Percentiles rank a stretch among this genome's conserved stretches.
These are phyloP conservation scores for Adoxophyes honmai DNA, from an alignment of 1,140 invertebrate genomes.

Conservation along the genomic window DNA sequence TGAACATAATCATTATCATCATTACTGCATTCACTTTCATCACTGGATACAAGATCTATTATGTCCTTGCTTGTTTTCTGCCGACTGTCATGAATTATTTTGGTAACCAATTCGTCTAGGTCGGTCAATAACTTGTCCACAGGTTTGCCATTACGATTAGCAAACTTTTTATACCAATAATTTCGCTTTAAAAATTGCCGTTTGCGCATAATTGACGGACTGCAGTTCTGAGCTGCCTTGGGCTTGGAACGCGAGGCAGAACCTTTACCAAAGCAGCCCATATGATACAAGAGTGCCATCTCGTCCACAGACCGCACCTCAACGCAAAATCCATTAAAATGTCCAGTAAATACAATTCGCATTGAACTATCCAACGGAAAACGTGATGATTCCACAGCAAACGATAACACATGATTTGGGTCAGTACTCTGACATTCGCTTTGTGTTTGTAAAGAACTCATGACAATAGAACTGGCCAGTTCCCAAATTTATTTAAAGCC, in stretches of 20 bases:
- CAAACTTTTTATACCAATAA: constrained; percentile 77
- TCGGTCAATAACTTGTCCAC: constrained; percentile 57
- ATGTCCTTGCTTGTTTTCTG: constrained; percentile 42
- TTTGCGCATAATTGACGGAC: constrained; percentile 72
- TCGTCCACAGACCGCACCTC: constrained; percentile 79
- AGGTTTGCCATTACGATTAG: constrained; percentile 35
- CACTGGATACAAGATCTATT: constrained; percentile 59
- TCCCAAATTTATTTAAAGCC: constrained; percentile 67
- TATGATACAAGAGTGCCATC: constrained; percentile 80
- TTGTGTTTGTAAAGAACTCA: constrained; percentile 52
- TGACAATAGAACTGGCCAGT: constrained; percentile 69
- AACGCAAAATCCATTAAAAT: constrained; percentile 81
- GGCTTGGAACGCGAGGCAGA: constrained; percentile 80
- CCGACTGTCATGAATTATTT: constrained; percentile 48
- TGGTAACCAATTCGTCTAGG: constrained; percentile 40
- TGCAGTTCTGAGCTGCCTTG: constrained; percentile 57
- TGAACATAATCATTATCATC: constrained; percentile 24
- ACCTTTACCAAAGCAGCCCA: constrained; percentile 87
- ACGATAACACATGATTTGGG: constrained; percentile 46
- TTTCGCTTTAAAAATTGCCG: constrained; percentile 78
- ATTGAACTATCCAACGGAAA: constrained; percentile 59
- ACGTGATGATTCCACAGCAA: constrained; percentile 47
- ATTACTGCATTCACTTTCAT: constrained; percentile 43
- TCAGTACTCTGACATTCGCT: constrained; percentile 58
- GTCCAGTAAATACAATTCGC: constrained; percentile 77